Evolutionary conservation across 2,888 invertebrate species (phyloP).

Genomic region (Leptothorax acervorum): DNA sequence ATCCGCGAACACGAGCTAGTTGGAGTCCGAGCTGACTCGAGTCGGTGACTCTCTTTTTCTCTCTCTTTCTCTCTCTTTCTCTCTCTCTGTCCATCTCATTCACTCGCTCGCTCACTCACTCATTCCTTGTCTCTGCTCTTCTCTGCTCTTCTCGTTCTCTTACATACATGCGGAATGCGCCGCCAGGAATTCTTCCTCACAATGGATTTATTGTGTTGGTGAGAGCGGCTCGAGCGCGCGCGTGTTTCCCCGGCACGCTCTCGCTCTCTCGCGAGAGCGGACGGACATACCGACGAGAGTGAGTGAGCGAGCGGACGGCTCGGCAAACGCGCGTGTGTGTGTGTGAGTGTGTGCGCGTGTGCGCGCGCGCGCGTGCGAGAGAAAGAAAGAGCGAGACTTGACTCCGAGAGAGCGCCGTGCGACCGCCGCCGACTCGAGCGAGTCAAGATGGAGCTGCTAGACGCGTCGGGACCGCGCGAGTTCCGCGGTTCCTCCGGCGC

Average conservation of each 20-base stretch:
- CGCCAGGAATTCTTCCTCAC: constrained; percentile 81
- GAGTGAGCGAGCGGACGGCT: constrained; percentile 16
- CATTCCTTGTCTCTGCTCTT: constrained; percentile 16
- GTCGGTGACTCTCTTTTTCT: constrained; percentile 55
- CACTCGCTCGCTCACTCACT: background rate
- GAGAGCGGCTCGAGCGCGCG: constrained; percentile 66
- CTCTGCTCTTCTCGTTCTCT: constrained; percentile 46
- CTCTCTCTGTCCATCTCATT: constrained; percentile 3
- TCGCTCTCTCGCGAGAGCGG: background rate
- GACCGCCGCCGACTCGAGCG: constrained; percentile 53
- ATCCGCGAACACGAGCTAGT: constrained; percentile 72
- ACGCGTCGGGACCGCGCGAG: constrained; percentile 65
- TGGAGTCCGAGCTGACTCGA: constrained; percentile 58
- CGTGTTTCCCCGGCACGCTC: constrained; percentile 32
- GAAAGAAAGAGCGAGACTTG: constrained; percentile 39
- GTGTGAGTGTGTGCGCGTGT: too few relatives aligned
- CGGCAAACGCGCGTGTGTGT: constrained; percentile 38
- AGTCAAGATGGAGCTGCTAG: constrained; percentile 75
- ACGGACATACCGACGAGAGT: background rate
- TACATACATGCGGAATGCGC: constrained; percentile 80
- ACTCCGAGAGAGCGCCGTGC: constrained; percentile 58
- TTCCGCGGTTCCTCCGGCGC: constrained; percentile 63
- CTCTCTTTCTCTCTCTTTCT: background rate
- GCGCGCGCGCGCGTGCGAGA: constrained; percentile 31
- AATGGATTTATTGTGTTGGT: constrained; percentile 81